Base-by-base conservation (phyloP, 2,888 invertebrate species). In the Elgonia sp. region DNA sequence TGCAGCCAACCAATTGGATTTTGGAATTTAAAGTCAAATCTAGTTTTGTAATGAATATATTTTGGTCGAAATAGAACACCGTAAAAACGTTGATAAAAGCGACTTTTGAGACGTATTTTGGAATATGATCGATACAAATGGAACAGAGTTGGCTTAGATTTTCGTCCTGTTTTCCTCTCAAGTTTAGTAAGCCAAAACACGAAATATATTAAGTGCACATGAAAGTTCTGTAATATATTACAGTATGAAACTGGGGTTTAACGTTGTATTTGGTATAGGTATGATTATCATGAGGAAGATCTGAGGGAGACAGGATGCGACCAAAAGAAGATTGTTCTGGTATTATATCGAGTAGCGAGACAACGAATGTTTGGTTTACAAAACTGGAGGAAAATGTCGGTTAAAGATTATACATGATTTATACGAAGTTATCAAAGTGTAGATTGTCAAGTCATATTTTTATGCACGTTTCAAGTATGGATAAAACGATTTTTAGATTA, bases 121-220 rank as follows among this genome's bases (percentile, higher is more conserved):
- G 10, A 72, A 53, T 1, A 37, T 39, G 60, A 72, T 81, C 81
- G 39, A 72, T 72, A 63, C 53, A 37, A 81, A 67, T 77, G n/a
- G n/a, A 65, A 62, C 62, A 16, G 12, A n/a, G 80, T 39, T 39
- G 5, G 18, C 39, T 63, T 6, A n/a, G 29, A 70, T 70, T 72
- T 72, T 72, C 40, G 70, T 72, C 29, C 53, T 50, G 70, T 63
- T 72, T 72, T 72, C 40, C 21, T n/a, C 20, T 29, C 29, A 80
- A 62, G 62, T 82, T 82, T 73, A 53, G 81, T 60, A 46, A 80
- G 60, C 62, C 21, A 67, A 75, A 83, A 55, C 69, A 69, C 55
- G 69, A 76, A 69, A 76, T 76, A 69, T 83, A 75, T 76, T 76
- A 76, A 83, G 83, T 75, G 60, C 69, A 62, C 76, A 53, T 55